Evolutionary conservation across 1,140 invertebrate genomes (phyloP).

Genomic region (Dinoponera quadriceps): DNA sequence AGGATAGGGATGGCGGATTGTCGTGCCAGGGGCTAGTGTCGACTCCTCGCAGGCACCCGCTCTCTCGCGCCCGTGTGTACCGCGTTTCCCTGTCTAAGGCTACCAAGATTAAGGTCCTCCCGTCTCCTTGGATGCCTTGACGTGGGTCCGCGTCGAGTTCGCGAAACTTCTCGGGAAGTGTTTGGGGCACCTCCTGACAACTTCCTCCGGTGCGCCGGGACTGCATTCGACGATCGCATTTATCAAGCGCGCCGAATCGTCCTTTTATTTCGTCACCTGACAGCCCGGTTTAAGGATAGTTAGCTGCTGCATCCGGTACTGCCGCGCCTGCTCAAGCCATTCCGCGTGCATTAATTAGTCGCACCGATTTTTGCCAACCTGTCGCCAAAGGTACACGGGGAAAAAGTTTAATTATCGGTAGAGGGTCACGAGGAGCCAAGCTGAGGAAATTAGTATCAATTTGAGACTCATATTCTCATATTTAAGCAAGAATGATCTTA

Average conservation of each 20-base stretch:
- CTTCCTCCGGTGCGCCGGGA: constrained; percentile 47
- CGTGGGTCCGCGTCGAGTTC: constrained; percentile 70
- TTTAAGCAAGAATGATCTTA: no score
- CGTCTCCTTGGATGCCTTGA: constrained; percentile 64
- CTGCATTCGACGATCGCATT: constrained; percentile 65
- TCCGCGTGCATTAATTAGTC: neutral
- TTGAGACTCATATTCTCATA: no score
- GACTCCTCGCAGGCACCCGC: constrained; percentile 53
- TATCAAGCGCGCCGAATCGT: constrained; percentile 60
- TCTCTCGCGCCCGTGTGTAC: constrained; percentile 3
- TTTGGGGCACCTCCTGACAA: constrained; percentile 69
- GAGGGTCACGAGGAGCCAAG: no score
- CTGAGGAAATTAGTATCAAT: no score
- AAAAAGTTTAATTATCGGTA: no score
- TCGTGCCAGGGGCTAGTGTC: constrained; percentile 63
- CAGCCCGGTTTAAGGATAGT: constrained; percentile 18
- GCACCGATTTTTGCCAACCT: neutral
- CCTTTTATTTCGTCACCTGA: constrained; percentile 17
- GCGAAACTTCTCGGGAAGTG: constrained; percentile 68
- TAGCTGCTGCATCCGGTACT: neutral
- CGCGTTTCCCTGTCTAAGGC: constrained; percentile 62
- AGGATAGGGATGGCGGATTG: constrained; percentile 61
- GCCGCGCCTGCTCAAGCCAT: neutral
- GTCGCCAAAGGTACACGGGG: no score
- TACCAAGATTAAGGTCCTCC: constrained; percentile 69